These are phyloP conservation scores for Fissipunctia ypsillon DNA, from an alignment of 2,888 invertebrate species.

Conservation along the genomic window DNA sequence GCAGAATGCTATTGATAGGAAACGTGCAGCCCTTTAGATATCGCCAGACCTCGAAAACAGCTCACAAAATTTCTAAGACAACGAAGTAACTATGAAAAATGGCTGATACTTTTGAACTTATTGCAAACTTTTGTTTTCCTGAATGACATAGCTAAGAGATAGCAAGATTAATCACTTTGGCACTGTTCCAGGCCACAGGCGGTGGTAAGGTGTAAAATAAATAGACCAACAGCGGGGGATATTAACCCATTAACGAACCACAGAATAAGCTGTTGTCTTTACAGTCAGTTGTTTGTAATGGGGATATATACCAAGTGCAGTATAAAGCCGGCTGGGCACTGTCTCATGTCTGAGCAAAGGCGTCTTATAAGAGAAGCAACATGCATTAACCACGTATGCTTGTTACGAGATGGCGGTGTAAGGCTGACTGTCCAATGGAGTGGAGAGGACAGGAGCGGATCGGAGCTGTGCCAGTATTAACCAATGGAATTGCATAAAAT, in stretches of 20 bases:
- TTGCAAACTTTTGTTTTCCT: conserved; percentile 57
- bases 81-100: conserved; percentile 49
- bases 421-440: no score
- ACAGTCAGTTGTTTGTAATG: conserved; percentile 2
- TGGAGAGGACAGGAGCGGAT: no score
- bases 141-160: conserved; percentile 60
- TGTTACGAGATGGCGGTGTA: background rate
- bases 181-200: conserved; percentile 53
- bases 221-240: conserved; percentile 37
- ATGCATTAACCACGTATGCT: background rate
- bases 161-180: conserved; percentile 63
- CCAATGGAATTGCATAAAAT: no score
- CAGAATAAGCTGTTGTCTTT: conserved; percentile 34
- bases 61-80: conserved; percentile 10
- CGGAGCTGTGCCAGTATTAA: no score
- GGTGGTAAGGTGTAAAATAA: conserved; percentile 58
- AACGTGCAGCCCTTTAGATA: background rate
- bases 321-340: background rate
- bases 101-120: conserved; percentile 55
- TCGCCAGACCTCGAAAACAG: background rate
- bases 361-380: background rate
- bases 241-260: conserved; percentile 53
- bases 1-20: background rate
- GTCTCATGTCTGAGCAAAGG: background rate
- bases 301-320: background rate